phyloP scores from a whole-genome alignment of 2,888 invertebrate species.

The Lycocerus yunnanus region DNA sequence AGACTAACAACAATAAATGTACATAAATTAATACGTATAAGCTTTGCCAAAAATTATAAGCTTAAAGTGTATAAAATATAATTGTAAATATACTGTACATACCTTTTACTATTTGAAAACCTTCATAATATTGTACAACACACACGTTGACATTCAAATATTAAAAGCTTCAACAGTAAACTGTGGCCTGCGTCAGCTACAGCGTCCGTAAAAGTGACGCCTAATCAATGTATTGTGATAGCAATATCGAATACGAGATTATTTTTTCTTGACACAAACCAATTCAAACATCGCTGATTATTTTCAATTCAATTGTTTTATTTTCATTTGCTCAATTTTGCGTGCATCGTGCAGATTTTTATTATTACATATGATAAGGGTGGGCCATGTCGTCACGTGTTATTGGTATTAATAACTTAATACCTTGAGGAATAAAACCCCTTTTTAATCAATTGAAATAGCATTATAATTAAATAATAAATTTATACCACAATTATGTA shows the following conservation, averaged over 20 bases:
- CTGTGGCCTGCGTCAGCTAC: conserved; percentile 2
- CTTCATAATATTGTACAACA: neutral
- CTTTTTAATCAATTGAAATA: neutral
- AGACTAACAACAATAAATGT: no score
- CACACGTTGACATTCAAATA: neutral
- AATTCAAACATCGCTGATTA: neutral
- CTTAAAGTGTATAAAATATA: neutral
- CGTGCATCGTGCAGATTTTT: neutral
- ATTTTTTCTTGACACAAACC: neutral
- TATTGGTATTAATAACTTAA: neutral
- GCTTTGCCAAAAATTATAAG: neutral
- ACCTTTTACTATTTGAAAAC: neutral
- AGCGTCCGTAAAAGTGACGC: conserved; percentile 13
- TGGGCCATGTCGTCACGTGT: neutral
- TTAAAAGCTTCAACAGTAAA: neutral
- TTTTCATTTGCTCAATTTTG: neutral
- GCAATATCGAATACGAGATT: neutral
- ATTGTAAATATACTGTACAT: neutral
- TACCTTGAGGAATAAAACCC: neutral
- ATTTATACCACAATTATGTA: neutral
- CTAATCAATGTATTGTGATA: conserved; percentile 6
- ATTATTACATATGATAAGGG: neutral
- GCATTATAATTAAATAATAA: neutral
- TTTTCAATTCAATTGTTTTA: neutral
- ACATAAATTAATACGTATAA: no score